Percentiles rank a stretch among this genome's conserved stretches.
phyloP scores from a whole-genome alignment of 1,140 invertebrate species.

The Potamilus streckersoni region DNA sequence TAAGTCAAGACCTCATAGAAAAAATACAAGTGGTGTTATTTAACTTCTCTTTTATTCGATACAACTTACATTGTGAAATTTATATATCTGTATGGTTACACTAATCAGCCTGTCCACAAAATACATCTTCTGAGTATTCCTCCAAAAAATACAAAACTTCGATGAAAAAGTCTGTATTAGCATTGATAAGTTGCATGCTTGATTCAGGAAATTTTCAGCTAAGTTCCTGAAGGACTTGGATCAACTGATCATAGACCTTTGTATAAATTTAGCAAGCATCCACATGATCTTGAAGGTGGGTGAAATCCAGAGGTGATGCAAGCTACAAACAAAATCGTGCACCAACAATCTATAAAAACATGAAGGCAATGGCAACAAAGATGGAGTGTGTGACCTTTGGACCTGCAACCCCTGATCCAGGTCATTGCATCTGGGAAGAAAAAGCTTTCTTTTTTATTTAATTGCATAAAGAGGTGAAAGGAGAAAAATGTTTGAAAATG shows the following conservation, averaged over 20 bases:
- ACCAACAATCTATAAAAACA: neutral
- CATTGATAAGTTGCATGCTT: no score
- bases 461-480: neutral
- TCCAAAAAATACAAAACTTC: no score
- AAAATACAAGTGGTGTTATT: neutral
- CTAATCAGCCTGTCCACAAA: no score
- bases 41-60: neutral
- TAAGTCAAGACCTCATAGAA: neutral
- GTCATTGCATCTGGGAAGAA: neutral
- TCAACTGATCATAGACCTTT: no score
- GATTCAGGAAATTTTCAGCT: no score
- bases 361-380: conserved; percentile 42
- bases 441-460: neutral
- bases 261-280: no score
- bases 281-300: no score
- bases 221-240: no score
- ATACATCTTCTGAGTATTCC: no score
- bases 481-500: neutral
- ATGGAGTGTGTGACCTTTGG: conserved; percentile 33
- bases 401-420: conserved; percentile 38
- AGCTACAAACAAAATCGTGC: no score
- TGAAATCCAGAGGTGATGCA: no score
- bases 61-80: neutral
- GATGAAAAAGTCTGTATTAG: no score
- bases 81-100: neutral